Evolutionary conservation across 2,797 vertebrate genomes (phyloP), one percentile per base, ranked within the genome.

Genomic region (Acropternis orthonyx): DNA sequence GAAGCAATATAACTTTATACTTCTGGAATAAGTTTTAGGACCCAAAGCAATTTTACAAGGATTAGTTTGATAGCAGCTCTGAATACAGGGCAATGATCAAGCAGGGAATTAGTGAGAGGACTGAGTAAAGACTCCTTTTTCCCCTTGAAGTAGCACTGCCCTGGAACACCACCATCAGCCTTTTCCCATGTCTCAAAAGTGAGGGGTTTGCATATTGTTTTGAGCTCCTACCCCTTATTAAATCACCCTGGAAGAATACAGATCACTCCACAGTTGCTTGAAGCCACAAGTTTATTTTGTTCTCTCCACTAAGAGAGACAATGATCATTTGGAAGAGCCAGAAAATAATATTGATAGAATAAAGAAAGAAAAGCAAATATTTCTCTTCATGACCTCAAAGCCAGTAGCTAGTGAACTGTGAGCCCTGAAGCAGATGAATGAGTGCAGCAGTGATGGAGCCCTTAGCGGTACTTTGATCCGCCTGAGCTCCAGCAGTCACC

Each of bases 301-400:
- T 79, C 32, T 59, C 49, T 81, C 36, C 41, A 46, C 43, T 39
- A 41, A 27, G 72, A 74, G 34, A 27, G n/a, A 44, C 2, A 6
- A 26, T 7, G 20, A 56, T 48, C 26, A 58, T 43, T 73, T 89
- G 55, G 36, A 84, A 46, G 20, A 78, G 37, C 52, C 54, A 76
- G 68, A 87, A 96, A 85, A 73, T 51, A 75, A 69, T 66, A 78
- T 32, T 5, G n/a, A 49, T 15, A 55, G 82, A 72, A 90, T 79
- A 95, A 89, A 73, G 63, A 52, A 61, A 73, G 34, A 37, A 90
- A 95, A 78, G 58, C 22, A 73, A 75, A 55, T 43, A 76, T 94
- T 90, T 76, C 49, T 84, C 43, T 58, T 17, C 1, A 5, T 27
- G 59, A 32, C 26, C 52, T 68, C 49, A 41, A 78, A 56, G 43